Percentiles rank a stretch among this genome's conserved stretches.
Evolutionary conservation across 37 sponge, comb jelly and placozoan genomes (phyloP).

Genomic region (Corticium candelabrum): DNA sequence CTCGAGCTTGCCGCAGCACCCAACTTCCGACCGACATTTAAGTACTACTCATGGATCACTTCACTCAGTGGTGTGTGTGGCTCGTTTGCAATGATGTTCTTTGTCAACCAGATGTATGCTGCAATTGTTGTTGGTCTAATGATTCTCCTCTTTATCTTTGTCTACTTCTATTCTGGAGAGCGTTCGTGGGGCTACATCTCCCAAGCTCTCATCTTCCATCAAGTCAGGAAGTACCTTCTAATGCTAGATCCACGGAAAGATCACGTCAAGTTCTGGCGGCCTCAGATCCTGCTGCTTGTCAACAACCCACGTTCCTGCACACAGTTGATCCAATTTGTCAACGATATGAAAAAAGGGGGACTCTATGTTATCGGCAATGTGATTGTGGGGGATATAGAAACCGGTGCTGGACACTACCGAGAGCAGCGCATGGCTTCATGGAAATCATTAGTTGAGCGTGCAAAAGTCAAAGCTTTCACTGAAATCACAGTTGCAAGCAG

Average conservation of each 20-base stretch:
- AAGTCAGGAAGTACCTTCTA: conserved; percentile 96
- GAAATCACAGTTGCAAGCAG: conserved; percentile 68
- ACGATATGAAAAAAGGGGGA: conserved; percentile 89
- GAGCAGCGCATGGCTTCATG: conserved; percentile 64
- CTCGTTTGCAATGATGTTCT: conserved; percentile 84
- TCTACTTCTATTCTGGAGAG: conserved; percentile 70
- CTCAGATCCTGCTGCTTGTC: conserved; percentile 85
- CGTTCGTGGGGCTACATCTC: conserved; percentile 98
- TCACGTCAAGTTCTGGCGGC: conserved; percentile 98
- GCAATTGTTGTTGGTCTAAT: conserved; percentile 37
- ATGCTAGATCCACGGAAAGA: conserved; percentile 83
- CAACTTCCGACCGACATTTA: conserved; percentile 54
- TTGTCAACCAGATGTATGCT: conserved; percentile 63
- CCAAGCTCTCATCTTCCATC: conserved; percentile 98
- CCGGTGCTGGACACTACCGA: conserved; percentile 23
- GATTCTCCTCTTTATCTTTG: conserved; percentile 67
- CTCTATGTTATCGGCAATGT: conserved; percentile 34
- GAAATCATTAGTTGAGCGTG: conserved; percentile 46
- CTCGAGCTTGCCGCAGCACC: conserved; percentile 89
- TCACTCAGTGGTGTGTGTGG: conserved; percentile 69
- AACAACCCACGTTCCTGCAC: conserved; percentile 80
- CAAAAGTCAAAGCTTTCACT: conserved; percentile 91
- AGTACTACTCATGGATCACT: conserved; percentile 10
- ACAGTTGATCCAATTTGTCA: conserved; percentile 75
- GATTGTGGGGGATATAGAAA: conserved; percentile 9